Conservation (phyloP, 2,888 invertebrate species). For the Alloscopus bannaensis region DNA sequence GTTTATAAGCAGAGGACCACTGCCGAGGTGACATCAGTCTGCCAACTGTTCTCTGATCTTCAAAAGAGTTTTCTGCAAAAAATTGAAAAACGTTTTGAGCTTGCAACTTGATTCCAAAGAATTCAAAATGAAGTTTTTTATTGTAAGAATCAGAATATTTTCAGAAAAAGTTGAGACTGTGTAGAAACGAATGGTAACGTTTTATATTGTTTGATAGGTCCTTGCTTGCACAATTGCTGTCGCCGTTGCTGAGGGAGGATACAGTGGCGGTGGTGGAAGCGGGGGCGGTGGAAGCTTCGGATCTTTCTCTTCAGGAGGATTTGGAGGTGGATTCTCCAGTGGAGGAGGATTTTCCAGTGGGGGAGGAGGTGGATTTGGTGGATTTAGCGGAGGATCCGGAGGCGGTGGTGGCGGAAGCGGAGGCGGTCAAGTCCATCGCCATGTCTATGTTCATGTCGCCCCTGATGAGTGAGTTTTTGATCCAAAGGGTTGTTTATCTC, state of each 20-base stretch:
- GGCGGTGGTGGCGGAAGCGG: conserved; percentile 9
- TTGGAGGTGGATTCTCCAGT: conserved; percentile 9
- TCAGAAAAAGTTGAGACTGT: background rate
- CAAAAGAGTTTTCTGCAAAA: conserved; percentile 27
- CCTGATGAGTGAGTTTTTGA: conserved; percentile 52
- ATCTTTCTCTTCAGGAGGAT: conserved; percentile 5
- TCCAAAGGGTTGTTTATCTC: too few relatives aligned
- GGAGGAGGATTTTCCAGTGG: conserved; percentile 29
- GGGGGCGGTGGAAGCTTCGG: conserved; percentile 20
- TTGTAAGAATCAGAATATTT: conserved; percentile 44
- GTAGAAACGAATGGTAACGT: background rate
- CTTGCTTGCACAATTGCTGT: conserved; percentile 49
- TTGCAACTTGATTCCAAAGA: background rate
- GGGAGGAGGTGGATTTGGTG: conserved; percentile 74
- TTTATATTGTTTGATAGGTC: too few relatives aligned
- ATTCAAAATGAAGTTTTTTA: conserved; percentile 51
- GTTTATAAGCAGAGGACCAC: conserved; percentile 52
- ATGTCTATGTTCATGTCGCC: conserved; percentile 45
- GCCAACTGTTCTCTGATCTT: conserved; percentile 19
- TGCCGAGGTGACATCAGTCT: conserved; percentile 36
- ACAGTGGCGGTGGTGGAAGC: conserved; percentile 42
- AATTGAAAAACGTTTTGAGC: background rate
- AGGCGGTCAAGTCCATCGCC: conserved; percentile 75
- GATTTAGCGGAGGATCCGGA: conserved; percentile 76
- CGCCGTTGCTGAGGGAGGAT: conserved; percentile 38